Evolutionary conservation across 2,113 vertebrate genomes (phyloP).

Genomic region (Shinisaurus crocodilurus): DNA sequence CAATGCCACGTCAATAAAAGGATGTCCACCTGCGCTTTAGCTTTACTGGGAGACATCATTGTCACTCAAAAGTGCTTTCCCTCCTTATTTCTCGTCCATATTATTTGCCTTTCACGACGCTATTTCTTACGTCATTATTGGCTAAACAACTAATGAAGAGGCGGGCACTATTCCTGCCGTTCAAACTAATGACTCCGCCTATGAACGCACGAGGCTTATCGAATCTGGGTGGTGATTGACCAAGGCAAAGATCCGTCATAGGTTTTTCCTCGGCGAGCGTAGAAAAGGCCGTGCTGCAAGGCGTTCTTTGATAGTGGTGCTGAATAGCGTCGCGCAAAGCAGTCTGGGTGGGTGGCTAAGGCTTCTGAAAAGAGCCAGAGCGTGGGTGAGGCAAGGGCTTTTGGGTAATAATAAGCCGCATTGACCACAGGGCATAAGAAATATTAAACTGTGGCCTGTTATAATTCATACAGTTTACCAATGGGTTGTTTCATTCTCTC

Average conservation of each 20-base stretch:
- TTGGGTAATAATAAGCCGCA: neutral
- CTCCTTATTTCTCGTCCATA: too few species aligned
- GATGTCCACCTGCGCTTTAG: too few species aligned
- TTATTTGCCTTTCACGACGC: too few species aligned
- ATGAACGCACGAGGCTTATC: neutral
- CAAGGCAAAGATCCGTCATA: rapidly evolving
- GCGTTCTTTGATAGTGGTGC: neutral
- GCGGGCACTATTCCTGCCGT: neutral
- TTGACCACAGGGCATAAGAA: neutral
- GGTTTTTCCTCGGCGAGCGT: rapidly evolving
- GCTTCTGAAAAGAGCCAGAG: neutral
- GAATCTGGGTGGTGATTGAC: rapidly evolving
- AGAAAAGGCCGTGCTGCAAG: rapidly evolving
- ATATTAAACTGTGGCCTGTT: neutral
- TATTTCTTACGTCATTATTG: neutral
- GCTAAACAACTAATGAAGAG: neutral
- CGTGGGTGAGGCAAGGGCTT: neutral
- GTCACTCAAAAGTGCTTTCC: neutral
- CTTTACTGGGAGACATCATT: neutral
- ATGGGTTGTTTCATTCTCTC: neutral
- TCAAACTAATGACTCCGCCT: neutral
- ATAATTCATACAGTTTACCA: neutral
- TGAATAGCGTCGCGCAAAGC: neutral
- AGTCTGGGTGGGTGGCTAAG: neutral
- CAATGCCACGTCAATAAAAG: rapidly evolving